Evolutionary conservation across 1,140 invertebrate species (phyloP), one percentile per base, ranked within the genome.

Genomic region (Charaxes varanes): DNA sequence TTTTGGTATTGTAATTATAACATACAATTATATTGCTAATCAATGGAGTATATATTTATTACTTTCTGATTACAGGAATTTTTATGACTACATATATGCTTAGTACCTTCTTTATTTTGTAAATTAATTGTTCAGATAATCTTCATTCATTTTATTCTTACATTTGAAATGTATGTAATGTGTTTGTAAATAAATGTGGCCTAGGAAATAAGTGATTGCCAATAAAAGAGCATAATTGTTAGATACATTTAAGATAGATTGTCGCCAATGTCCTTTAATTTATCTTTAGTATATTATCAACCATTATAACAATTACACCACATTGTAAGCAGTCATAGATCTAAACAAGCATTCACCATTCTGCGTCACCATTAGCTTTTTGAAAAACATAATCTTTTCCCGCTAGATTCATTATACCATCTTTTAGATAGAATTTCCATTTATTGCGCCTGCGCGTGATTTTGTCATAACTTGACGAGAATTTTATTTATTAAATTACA

Each of bases 391-490:
- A 99, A 85, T 99, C 98, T 85, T 96, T 97, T 8, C 97, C 97
- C 62, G 93, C 92, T 53, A 99, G 89, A 87, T 98, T 99, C 98
- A 99, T 99, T 45, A 99, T 99, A 27, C 98, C 98, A 87, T 99
- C 97, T 87, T 99, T 99, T 35, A 99, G 87, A 85, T 97, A 96
- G 81, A 99, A 99, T 86, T 99, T 99, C 98, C 98, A 99, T 81
- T 97, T 97, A 71, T 98, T 98, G 64, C 97, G 91, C 69, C 94
- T 97, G n/a, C n/a, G n/a, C n/a, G n/a, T n/a, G n/a, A n/a, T n/a
- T n/a, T n/a, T n/a, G n/a, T n/a, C n/a, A n/a, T n/a, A n/a, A n/a
- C n/a, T n/a, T n/a, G n/a, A n/a, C n/a, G n/a, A n/a, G n/a, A n/a
- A n/a, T n/a, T 37, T 27, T 33, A 21, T 15, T 24, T 27, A 31